Evolutionary conservation across 2,113 vertebrate genomes (phyloP), one percentile per base, ranked within the genome.

Genomic region (Cryptotis parvus): DNA sequence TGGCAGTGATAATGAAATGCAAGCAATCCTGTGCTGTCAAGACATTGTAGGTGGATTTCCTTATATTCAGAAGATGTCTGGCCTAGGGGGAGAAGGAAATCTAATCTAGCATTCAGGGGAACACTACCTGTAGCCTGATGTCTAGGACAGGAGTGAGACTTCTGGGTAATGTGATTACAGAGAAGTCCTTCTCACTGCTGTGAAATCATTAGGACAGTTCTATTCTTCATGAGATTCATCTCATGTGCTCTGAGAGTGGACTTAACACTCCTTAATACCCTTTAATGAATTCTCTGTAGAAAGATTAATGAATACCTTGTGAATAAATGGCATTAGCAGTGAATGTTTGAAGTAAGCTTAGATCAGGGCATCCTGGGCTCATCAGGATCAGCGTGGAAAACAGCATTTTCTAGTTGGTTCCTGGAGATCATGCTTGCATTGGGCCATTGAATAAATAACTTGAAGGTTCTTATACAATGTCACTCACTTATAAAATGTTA

Each of bases 11-110:
- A 94, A 94, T 74, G 69, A 96, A 95, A 92, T 84, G 61, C 2
- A 0, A 92, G 90, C 75, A 73, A 95, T 90, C 52, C 70, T 83
- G 85, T 4, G 6, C 85, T 94, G 83, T 92, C 90, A 84, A 91
- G 65, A 92, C 72, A 41, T 20, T 77, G 94, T 65, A 68, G 31
- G 66, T 87, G 83, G 39, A 70, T 76, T 87, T 88, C 45, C 94
- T 80, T 91, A 43, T 88, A 86, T 63, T 68, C 6, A 20, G 79
- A 73, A 77, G 68, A 83, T 74, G 83, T 79, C 84, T 91, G 63
- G 79, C 79, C 75, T 41, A 45, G 10, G 7, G 43, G 37, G 24
- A 16, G 37, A 37, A 89, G 73, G 55, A 92, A 88, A 94, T 88
- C 90, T 90, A 85, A 88, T 88, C 82, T 78, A 80, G 61, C 24